Evolutionary conservation across 2,888 invertebrate genomes (phyloP).

Genomic region (Gastrophysa polygoni): DNA sequence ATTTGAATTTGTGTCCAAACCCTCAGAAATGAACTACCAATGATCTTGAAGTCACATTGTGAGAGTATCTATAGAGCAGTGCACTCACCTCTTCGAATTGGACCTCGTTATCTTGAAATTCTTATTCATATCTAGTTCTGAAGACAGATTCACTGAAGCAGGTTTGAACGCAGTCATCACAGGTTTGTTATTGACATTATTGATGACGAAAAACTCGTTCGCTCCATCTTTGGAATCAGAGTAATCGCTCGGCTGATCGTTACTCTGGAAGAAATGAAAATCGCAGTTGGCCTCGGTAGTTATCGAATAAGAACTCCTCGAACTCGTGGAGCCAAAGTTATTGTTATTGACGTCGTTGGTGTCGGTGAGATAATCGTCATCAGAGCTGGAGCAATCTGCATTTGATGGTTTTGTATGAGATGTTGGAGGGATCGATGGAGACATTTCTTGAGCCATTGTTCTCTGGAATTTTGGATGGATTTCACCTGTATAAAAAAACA

Average conservation of each 20-base stretch:
- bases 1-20: no score
- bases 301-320: conserved; percentile 63
- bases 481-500: no score
- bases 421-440: neutral
- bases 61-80: neutral
- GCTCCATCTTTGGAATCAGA: conserved; percentile 38
- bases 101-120: conserved; percentile 49
- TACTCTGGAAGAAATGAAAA: conserved; percentile 65
- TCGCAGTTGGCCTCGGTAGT: conserved; percentile 70
- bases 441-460: neutral
- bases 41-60: no score
- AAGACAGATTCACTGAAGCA: neutral
- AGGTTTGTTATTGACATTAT: conserved; percentile 26
- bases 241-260: conserved; percentile 36
- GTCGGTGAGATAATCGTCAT: conserved; percentile 54
- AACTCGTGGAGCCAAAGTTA: conserved; percentile 51
- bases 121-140: conserved; percentile 24
- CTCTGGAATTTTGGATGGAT: conserved; percentile 30
- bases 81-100: conserved; percentile 45
- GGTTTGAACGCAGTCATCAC: conserved; percentile 31
- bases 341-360: conserved; percentile 50
- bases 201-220: conserved; percentile 27
- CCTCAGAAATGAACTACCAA: no score
- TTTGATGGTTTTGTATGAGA: conserved; percentile 12
- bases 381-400: conserved; percentile 28